phyloP scores from a whole-genome alignment of 2,797 vertebrate genomes.

The Gephyroberyx darwinii region DNA sequence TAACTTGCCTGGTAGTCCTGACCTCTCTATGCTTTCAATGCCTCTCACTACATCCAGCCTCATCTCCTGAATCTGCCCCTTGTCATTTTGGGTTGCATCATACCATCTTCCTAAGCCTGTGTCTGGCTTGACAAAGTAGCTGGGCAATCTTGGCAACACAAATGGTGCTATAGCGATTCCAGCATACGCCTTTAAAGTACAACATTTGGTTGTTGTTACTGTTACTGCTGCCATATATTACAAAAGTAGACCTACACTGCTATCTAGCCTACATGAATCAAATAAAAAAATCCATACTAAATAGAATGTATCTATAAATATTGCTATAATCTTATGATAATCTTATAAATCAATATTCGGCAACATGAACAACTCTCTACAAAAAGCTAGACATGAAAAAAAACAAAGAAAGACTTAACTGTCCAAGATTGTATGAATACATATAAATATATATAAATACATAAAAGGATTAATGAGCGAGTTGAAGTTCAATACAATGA shows the following conservation, averaged over 20 bases:
- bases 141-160: slow-evolving; percentile 41
- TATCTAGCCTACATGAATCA: not conserved
- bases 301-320: too few relatives aligned
- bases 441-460: not conserved
- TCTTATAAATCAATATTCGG: not conserved
- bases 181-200: slow-evolving; percentile 23
- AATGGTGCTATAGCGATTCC: slow-evolving; percentile 50
- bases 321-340: too few relatives aligned
- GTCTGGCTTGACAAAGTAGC: slow-evolving; percentile 9
- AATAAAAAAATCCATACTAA: too few relatives aligned
- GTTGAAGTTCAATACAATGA: slow-evolving; percentile 35
- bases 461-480: slow-evolving; percentile 30
- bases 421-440: slow-evolving; percentile 41
- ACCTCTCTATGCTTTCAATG: too few relatives aligned
- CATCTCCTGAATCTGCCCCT: too few relatives aligned
- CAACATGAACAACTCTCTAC: not conserved
- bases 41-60: too few relatives aligned
- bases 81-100: too few relatives aligned
- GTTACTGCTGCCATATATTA: slow-evolving; percentile 15
- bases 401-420: slow-evolving; percentile 40
- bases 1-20: too few relatives aligned
- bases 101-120: too few relatives aligned
- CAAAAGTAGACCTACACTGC: slow-evolving; percentile 18
- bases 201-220: slow-evolving; percentile 27
- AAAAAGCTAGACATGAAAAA: slow-evolving; percentile 1